Percentiles rank a stretch among this genome's conserved stretches.
These are phyloP conservation scores for Montipora capricornis DNA, from an alignment of 64 coral and sea anemone species.

Conservation along the genomic window DNA sequence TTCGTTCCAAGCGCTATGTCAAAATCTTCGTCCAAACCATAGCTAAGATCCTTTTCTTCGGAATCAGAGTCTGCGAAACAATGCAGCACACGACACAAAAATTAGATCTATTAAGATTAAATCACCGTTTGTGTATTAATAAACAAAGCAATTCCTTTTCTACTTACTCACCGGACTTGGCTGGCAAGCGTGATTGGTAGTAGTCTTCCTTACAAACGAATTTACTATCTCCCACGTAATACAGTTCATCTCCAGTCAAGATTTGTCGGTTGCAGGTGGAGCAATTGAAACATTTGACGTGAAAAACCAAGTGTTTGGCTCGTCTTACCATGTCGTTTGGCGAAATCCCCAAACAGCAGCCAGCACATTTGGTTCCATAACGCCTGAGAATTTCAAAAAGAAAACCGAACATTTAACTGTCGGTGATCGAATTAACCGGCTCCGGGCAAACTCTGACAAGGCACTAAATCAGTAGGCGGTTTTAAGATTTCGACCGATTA, in stretches of 20 bases:
- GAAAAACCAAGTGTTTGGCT: constrained; percentile 94
- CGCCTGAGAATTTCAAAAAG: constrained; percentile 72
- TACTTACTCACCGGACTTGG: constrained; percentile 34
- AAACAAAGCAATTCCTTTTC: constrained; percentile 76
- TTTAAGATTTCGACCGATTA: constrained; percentile 29
- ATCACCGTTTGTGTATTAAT: constrained; percentile 79
- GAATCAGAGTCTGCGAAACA: constrained; percentile 76
- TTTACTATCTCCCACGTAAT: constrained; percentile 89
- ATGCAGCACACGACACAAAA: constrained; percentile 72
- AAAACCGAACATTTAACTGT: constrained; percentile 65
- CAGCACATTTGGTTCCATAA: constrained; percentile 98
- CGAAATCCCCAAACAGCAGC: constrained; percentile 94
- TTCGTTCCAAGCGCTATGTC: constrained; percentile 89
- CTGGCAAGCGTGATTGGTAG: constrained; percentile 63
- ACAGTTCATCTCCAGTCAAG: constrained; percentile 95
- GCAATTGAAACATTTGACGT: constrained; percentile 97
- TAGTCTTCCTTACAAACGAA: constrained; percentile 99
- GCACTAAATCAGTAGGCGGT: not conserved
- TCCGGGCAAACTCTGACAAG: constrained; percentile 22
- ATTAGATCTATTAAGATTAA: constrained; percentile 90
- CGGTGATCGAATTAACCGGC: constrained; percentile 61
- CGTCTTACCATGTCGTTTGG: constrained; percentile 95
- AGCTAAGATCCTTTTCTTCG: constrained; percentile 85
- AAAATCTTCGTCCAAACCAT: constrained; percentile 93
- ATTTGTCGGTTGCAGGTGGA: constrained; percentile 95